Evolutionary conservation across 2,888 invertebrate species (phyloP).

Genomic region (Drosophila monieri): DNA sequence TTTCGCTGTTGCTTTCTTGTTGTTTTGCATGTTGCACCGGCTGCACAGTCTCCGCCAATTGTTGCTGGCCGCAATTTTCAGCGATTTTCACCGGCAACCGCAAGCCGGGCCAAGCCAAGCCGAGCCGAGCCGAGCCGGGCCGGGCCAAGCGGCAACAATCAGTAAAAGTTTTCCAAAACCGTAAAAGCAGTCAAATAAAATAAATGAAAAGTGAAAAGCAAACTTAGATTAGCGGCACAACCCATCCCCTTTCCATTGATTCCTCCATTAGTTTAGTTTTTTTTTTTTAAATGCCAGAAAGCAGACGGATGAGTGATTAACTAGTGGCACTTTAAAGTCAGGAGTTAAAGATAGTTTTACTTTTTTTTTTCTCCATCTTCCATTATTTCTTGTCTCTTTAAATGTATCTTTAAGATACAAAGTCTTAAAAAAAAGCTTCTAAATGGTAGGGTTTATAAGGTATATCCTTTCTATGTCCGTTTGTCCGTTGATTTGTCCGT

Average conservation of each 20-base stretch:
- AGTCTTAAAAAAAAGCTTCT: too few relatives aligned
- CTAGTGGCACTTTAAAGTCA: too few relatives aligned
- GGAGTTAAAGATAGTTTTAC: too few relatives aligned
- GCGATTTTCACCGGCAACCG: constrained; percentile 73
- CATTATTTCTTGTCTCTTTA: too few relatives aligned
- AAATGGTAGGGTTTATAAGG: too few relatives aligned
- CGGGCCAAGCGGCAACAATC: constrained; percentile 23
- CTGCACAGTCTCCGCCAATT: constrained; percentile 22
- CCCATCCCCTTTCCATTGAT: constrained; percentile 46
- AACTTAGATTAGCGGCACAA: constrained; percentile 24
- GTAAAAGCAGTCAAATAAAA: constrained; percentile 44
- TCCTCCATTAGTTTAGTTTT: constrained; percentile 50
- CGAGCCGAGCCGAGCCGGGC: background rate
- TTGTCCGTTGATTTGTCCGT: too few relatives aligned
- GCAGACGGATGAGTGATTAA: constrained; percentile 1
- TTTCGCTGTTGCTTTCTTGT: constrained; percentile 51
- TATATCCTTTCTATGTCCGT: too few relatives aligned
- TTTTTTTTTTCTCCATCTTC: too few relatives aligned
- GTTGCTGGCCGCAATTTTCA: constrained; percentile 67
- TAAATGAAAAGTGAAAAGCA: constrained; percentile 72
- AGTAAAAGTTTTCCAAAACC: constrained; percentile 72
- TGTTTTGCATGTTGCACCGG: constrained; percentile 73
- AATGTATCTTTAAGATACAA: too few relatives aligned
- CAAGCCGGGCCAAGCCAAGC: constrained; percentile 32
- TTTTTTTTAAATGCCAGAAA: constrained; percentile 5